phyloP scores from a whole-genome alignment of 2,888 invertebrate genomes.

The Erannis defoliaria region DNA sequence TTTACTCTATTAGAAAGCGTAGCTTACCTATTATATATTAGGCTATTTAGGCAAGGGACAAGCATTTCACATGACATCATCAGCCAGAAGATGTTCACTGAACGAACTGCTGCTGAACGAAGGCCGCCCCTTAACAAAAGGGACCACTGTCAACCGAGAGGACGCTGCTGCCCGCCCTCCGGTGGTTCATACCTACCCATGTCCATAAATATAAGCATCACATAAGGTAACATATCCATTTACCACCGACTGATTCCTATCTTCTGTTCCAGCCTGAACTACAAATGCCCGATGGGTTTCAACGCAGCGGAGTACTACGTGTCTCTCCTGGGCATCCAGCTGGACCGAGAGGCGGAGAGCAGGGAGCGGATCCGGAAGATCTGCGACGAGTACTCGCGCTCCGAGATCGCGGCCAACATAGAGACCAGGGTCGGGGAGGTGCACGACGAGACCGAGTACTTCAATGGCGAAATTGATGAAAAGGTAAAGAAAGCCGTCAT shows the following conservation, averaged over 20 bases:
- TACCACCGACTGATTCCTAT: neutral
- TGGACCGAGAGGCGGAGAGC: constrained; percentile 75
- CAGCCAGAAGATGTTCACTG: no score
- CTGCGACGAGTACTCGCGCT: constrained; percentile 85
- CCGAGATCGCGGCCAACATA: constrained; percentile 72
- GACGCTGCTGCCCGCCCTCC: no score
- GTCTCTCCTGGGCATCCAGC: constrained; percentile 81
- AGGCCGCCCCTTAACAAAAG: no score
- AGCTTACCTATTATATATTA: no score
- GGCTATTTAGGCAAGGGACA: no score
- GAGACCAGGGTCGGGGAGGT: constrained; percentile 72
- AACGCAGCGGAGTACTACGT: constrained; percentile 96
- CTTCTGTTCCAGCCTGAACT: constrained; percentile 83
- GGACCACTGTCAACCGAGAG: no score
- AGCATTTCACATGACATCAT: no score
- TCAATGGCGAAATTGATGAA: constrained; percentile 68
- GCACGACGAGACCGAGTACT: constrained; percentile 76
- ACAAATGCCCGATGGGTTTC: constrained; percentile 90
- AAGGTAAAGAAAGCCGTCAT: constrained; percentile 60
- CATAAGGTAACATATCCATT: neutral
- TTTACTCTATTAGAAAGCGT: no score
- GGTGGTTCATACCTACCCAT: no score
- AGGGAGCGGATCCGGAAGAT: constrained; percentile 79
- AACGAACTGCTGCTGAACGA: no score
- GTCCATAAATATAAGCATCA: no score